Evolutionary conservation across 1,140 invertebrate genomes (phyloP), one percentile per base, ranked within the genome.

Genomic region (Ctenoplectra terminalis): DNA sequence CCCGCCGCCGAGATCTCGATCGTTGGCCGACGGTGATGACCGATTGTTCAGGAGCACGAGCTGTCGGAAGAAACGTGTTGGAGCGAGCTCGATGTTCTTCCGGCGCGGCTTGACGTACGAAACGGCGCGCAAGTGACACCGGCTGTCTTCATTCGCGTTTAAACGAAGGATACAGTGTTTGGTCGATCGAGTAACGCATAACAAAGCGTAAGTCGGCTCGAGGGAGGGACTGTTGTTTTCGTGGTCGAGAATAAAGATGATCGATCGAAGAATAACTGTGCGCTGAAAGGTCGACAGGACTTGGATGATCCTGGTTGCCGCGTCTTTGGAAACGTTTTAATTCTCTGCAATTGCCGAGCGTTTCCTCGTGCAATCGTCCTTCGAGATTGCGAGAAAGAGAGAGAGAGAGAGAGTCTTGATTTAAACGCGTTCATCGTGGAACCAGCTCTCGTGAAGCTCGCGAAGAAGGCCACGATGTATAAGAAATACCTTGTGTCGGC

Each of bases 1-100:
- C 37, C 85, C 75, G 71, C 87, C 85, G 60, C 87, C 74, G 23
- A 89, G 83, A 31, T 90, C 84, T 8, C 67, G 86, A n/a, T 88
- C 86, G 17, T 72, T 87, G 60, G 84, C 83, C 80, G 85, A 90
- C 43, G 64, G 66, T 43, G 78, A 81, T 23, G 63, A 77, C 31
- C 60, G 84, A 11, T 34, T 77, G 43, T 85, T 85, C 63, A 71
- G 61, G 52, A 54, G 43, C 11, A 58, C 71, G 4, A 87, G 85
- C 37, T 84, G 69, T 29, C 73, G 71, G 29, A 71, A 70, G 58
- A 88, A 88, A 58, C 86, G 80, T 29, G 75, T 71, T 31, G 71
- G 50, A 15, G 86, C 80, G 15, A 81, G 72, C 43, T 88, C 87
- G 29, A 85, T 88, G 87, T 84, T 87, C 50, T 87, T 87, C 63